These are phyloP conservation scores for Oxycera nigricornis DNA, from an alignment of 2,888 invertebrate genomes.

Conservation along the genomic window DNA sequence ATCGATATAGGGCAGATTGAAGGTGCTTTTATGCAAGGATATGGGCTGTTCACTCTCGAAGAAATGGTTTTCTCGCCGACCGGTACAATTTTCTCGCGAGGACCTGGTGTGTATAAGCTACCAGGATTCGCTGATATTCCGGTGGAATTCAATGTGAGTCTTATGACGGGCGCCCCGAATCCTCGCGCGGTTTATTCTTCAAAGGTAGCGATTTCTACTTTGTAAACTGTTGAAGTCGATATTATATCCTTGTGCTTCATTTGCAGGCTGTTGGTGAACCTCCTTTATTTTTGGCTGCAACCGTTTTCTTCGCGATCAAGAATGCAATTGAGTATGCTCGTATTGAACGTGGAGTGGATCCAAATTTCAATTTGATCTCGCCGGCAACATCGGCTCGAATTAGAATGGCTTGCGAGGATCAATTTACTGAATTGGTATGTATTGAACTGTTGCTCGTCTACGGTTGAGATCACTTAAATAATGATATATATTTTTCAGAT, in stretches of 20 bases:
- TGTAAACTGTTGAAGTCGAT: too few species aligned
- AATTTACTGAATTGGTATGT: constrained; percentile 77
- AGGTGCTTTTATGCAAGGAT: constrained; percentile 94
- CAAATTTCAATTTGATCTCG: constrained; percentile 73
- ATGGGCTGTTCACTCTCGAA: constrained; percentile 90
- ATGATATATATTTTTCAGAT: constrained; percentile 60
- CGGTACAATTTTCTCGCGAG: constrained; percentile 82
- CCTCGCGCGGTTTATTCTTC: constrained; percentile 93
- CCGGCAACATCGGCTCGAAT: constrained; percentile 91
- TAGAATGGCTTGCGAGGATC: constrained; percentile 87
- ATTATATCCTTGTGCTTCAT: background rate
- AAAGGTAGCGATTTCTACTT: too few species aligned
- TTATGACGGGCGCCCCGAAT: constrained; percentile 90
- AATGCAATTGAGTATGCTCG: constrained; percentile 85
- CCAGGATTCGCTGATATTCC: constrained; percentile 94
- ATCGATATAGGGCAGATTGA: constrained; percentile 97
- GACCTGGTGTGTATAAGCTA: constrained; percentile 93
- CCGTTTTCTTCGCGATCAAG: constrained; percentile 88
- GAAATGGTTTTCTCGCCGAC: constrained; percentile 86
- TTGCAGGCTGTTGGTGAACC: constrained; percentile 93
- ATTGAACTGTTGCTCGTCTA: background rate
- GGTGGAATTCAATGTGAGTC: constrained; percentile 87
- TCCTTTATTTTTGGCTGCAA: constrained; percentile 86
- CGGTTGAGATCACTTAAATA: background rate
- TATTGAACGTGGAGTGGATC: constrained; percentile 69